A percentile compares a stretch with the other conserved stretches of the same genome.
These are phyloP conservation scores for Heliconius hewitsoni DNA, from an alignment of 1,140 invertebrate genomes.

Conservation along the genomic window DNA sequence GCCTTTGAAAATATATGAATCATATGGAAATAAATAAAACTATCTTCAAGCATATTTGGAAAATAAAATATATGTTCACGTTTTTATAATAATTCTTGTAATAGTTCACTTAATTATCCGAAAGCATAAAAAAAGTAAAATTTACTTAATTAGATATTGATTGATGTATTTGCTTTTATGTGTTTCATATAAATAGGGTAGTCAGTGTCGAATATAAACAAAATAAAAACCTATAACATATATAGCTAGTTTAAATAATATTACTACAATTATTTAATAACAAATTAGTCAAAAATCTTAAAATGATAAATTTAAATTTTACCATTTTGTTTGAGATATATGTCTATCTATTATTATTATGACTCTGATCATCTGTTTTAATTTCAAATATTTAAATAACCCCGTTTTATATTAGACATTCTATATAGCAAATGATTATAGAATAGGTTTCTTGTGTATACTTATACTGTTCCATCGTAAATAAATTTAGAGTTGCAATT, in stretches of 20 bases:
- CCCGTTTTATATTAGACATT: conserved; percentile 1
- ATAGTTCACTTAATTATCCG: too few species aligned
- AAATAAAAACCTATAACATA: neutral
- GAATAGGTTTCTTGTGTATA: neutral
- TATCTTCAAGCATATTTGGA: too few species aligned
- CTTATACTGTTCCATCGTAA: neutral
- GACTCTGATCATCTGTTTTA: conserved; percentile 11
- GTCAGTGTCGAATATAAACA: neutral
- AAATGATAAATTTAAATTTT: neutral
- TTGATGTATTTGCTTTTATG: too few species aligned
- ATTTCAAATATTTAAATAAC: conserved; percentile 5
- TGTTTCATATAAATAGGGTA: neutral
- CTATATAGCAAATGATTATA: neutral
- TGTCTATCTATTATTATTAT: conserved; percentile 14
- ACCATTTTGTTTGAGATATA: conserved; percentile 10
- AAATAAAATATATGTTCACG: too few species aligned
- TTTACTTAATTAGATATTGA: too few species aligned
- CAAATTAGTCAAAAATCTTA: neutral
- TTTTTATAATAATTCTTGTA: too few species aligned
- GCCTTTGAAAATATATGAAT: neutral
- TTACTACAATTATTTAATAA: neutral
- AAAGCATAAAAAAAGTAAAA: too few species aligned
- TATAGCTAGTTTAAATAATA: conserved; percentile 9
- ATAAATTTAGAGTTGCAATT: neutral
- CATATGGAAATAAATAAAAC: too few species aligned